Evolutionary conservation across 1,140 invertebrate genomes (phyloP), one percentile per base, ranked within the genome.

Genomic region (Uloborus diversus): DNA sequence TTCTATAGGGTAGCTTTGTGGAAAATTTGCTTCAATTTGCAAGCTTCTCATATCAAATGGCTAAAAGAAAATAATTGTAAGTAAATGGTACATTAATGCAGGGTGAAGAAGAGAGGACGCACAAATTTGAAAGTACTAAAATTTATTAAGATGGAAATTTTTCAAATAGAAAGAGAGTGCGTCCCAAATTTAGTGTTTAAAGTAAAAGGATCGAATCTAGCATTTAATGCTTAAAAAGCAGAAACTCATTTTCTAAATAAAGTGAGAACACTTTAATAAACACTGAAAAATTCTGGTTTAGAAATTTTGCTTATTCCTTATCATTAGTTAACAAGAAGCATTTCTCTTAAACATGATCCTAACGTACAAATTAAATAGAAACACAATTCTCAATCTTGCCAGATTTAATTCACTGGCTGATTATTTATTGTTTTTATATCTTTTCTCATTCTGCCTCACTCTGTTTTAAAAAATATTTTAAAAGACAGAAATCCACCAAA

Each of bases 21-120:
- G 64, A 79, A 79, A 79, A 14, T 28, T 56, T 25, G 69, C 53
- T 61, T 69, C 14, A 42, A 79, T 25, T 25, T 69, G 11, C 4
- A 79, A n/a, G 4, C 2, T 23, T 61, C 30, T 79, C 3, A 69
- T 9, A 11, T 79, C 64, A 49, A 27, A 61, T 1, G 64, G 35
- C 23, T 53, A 61, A 61, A 47, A 28, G 25, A 69, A 27, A 25
- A 33, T 3, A 23, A 68, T 51, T n/a, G 53, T 27, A 5, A n/a
- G 11, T 35, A 11, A 71, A n/a, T 53, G 49, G 9, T 20, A 42
- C 37, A 42, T 42, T 42, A 42, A 42, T 42, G 0, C 37, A 42
- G 17, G 0, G 17, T 17, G 17, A 42, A 17, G 17, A 9, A 42
- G 17, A 13, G 9, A 42, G 37, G 37, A 42, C 9, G 0, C 9